Evolutionary conservation across 2,113 vertebrate genomes (phyloP), one percentile per base, ranked within the genome.

Genomic region (Gobiocypris rarus): DNA sequence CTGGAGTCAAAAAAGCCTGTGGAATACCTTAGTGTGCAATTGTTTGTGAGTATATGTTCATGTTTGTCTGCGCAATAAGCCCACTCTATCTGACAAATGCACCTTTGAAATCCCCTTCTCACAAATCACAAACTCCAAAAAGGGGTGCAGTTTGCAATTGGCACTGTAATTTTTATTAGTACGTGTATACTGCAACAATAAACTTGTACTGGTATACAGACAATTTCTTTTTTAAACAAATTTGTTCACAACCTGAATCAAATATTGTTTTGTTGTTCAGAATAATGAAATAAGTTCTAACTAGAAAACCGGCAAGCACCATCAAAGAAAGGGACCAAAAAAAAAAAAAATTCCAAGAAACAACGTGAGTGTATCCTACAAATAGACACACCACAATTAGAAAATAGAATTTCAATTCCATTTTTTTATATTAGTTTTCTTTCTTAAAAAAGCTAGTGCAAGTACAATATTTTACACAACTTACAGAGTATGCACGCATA

Each of bases 291-390:
- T 96, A 95, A 96, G 95, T 96, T 97, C 96, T 96, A 97, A 94
- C 96, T 97, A 97, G 95, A 97, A 97, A 97, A 97, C 96, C 95
- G 96, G 96, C 96, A 97, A 97, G 96, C 96, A 97, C 96, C 96
- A 96, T 96, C 95, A 96, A 97, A 96, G 95, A 96, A 97, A 96
- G 94, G 96, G 95, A 97, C 96, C 95, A 96, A 95, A 96, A 96
- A 34, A 34, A 34, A 2, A 34, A 34, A 34, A 34, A 78, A 81
- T 56, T 97, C 95, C 96, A 95, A 97, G 96, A 96, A 96, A 96
- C 95, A 95, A 96, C 93, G 94, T 94, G 95, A 95, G 96, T 97
- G 96, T 96, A 96, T 97, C 96, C 96, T 97, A 97, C 96, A 97
- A 97, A 97, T 95, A 97, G 96, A 97, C 96, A 96, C 96, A 97